A percentile compares a stretch with the other conserved stretches of the same genome.
Evolutionary conservation across 2,888 invertebrate species (phyloP).

Genomic region (Drosophila kambysellisi): DNA sequence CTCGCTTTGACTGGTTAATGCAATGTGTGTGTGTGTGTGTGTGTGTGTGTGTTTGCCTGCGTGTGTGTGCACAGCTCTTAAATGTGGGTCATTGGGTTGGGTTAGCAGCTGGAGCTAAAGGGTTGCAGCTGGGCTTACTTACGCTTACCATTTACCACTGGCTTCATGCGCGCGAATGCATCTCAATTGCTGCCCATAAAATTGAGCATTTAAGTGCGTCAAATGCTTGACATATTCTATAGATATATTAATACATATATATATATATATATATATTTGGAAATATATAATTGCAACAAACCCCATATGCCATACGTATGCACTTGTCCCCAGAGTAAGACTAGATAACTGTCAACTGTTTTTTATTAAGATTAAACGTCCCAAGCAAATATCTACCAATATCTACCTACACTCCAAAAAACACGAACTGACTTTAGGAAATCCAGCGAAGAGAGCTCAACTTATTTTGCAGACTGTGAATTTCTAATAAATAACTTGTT

Average conservation of each 20-base stretch:
- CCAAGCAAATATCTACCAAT: neutral
- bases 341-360: neutral
- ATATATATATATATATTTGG: no score
- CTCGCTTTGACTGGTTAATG: slow-evolving; percentile 48
- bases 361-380: neutral
- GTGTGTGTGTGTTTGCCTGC: neutral
- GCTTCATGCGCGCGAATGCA: slow-evolving; percentile 18
- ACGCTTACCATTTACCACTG: neutral
- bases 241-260: neutral
- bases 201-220: slow-evolving; percentile 37
- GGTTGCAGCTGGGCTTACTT: slow-evolving; percentile 4
- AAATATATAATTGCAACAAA: slow-evolving; percentile 21
- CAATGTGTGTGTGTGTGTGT: slow-evolving; percentile 6
- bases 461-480: neutral
- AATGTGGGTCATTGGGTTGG: slow-evolving; percentile 67
- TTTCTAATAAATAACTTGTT: neutral
- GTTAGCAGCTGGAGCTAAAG: neutral
- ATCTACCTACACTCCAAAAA: neutral
- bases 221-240: slow-evolving; percentile 26
- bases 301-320: neutral
- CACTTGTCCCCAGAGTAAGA: neutral
- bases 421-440: neutral
- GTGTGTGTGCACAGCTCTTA: slow-evolving; percentile 22
- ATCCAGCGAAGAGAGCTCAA: neutral
- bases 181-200: slow-evolving; percentile 34